Evolutionary conservation across 2,113 vertebrate species (phyloP), one percentile per base, ranked within the genome.

Genomic region (Cephalopholis sonnerati): DNA sequence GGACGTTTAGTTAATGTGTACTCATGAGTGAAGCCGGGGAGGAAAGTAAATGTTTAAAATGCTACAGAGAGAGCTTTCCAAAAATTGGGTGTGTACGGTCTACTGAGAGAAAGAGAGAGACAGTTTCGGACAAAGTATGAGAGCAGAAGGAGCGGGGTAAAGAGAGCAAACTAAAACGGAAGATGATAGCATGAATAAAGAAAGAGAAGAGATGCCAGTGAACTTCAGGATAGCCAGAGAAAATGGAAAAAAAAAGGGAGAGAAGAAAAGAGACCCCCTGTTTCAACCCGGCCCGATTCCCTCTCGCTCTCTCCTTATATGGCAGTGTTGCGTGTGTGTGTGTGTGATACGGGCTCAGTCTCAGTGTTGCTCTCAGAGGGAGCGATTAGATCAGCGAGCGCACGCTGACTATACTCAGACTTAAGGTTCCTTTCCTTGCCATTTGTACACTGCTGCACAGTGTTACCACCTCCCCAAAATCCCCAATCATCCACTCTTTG

Each of bases 251-350:
- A 82, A 84, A 87, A 77, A 86, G 27, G 46, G 54, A 87, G 68
- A 79, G 87, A 83, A 83, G 74, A 79, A 85, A 86, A 87, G 83
- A 87, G 90, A 90, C 81, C 88, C 86, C 89, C 81, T 79, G 75
- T 81, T 88, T 91, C 74, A 85, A 87, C 79, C 74, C 79, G 57
- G 67, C 79, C 79, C 27, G 7, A 82, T 81, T 93, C 70, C 68
- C 82, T 89, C 91, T 92, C 86, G 29, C 91, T 93, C 91, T 92
- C 92, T 93, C 93, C 93, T 93, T 94, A 89, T 94, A 94, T 89
- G 92, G 93, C 75, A 87, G 86, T 82, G 81, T 84, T 90, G 79
- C 64, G 7, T 86, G 63, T 74, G 81, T 83, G 68, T 77, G 77
- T 73, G 84, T 58, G 73, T 48, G 74, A 90, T 89, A 82, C 11